A percentile compares a stretch with the other conserved stretches of the same genome.
Evolutionary conservation across 2,888 invertebrate genomes (phyloP).

Genomic region (Neoaliturus tenellus): DNA sequence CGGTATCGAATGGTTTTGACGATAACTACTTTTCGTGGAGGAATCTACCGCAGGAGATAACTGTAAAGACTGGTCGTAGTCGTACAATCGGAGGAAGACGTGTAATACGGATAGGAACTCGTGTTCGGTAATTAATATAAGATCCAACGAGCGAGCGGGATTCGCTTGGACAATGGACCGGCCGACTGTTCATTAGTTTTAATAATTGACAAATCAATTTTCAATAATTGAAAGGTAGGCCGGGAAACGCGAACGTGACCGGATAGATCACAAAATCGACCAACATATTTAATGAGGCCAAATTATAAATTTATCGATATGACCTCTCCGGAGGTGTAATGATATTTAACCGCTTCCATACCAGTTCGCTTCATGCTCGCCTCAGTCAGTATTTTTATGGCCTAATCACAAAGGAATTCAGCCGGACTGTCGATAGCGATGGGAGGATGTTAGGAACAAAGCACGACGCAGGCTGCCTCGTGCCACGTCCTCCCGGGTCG

Average conservation of each 20-base stretch:
- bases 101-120: background rate
- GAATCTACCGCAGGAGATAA: slow-evolving; percentile 2
- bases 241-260: slow-evolving; percentile 48
- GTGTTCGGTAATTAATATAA: slow-evolving; percentile 28
- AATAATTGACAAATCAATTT: slow-evolving; percentile 52
- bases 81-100: background rate
- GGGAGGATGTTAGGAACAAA: slow-evolving; percentile 36
- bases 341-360: slow-evolving; percentile 48
- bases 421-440: slow-evolving; percentile 19
- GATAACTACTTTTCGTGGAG: slow-evolving; percentile 17
- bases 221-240: slow-evolving; percentile 49
- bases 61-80: slow-evolving; percentile 11
- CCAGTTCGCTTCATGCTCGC: slow-evolving; percentile 48
- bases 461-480: slow-evolving; percentile 19
- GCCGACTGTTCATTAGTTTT: slow-evolving; percentile 47
- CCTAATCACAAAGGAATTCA: slow-evolving; percentile 50
- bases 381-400: slow-evolving; percentile 43
- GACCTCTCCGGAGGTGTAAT: slow-evolving; percentile 48
- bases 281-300: slow-evolving; percentile 41
- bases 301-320: slow-evolving; percentile 50
- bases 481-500: background rate
- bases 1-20: slow-evolving; percentile 20
- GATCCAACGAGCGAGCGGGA: slow-evolving; percentile 16
- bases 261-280: slow-evolving; percentile 49
- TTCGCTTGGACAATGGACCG: slow-evolving; percentile 17